Conservation (phyloP, 2,113 vertebrate genomes). For the Onychorhynchus coronatus region DNA sequence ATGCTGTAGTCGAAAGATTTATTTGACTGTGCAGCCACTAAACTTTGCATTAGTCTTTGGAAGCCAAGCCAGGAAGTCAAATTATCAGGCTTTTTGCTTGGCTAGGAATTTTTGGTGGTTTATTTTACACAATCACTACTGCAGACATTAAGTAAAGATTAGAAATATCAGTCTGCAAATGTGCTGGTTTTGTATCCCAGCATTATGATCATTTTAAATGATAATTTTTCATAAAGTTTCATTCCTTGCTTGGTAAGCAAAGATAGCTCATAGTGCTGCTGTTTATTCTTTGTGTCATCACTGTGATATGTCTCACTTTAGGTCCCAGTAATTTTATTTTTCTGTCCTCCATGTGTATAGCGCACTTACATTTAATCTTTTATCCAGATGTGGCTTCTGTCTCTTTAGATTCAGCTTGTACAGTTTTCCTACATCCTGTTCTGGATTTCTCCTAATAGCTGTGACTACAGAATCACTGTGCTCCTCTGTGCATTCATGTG, state of each 20-base stretch:
- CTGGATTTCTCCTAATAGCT: conserved; percentile 47
- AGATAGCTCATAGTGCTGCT: not conserved
- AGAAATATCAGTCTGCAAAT: conserved; percentile 23
- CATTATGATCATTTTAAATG: not conserved
- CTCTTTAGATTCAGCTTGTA: conserved; percentile 16
- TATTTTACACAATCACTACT: conserved; percentile 29
- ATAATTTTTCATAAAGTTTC: conserved; percentile 2
- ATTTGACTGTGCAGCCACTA: conserved; percentile 32
- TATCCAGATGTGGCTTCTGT: conserved; percentile 32
- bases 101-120: conserved; percentile 38
- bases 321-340: conserved; percentile 27
- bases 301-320: not conserved
- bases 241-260: conserved; percentile 33
- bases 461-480: not conserved
- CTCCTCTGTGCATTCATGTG: not conserved
- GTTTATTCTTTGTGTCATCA: conserved; percentile 11
- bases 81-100: conserved; percentile 53
- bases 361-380: conserved; percentile 21
- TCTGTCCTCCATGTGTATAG: not conserved
- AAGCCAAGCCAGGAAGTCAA: conserved; percentile 39
- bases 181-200: not conserved
- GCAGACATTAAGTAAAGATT: conserved; percentile 26
- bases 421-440: conserved; percentile 48
- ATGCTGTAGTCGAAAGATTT: conserved; percentile 36
- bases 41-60: conserved; percentile 50